Conservation (phyloP, 2,797 vertebrate species). For the Paratrypauchen microcephalus region DNA sequence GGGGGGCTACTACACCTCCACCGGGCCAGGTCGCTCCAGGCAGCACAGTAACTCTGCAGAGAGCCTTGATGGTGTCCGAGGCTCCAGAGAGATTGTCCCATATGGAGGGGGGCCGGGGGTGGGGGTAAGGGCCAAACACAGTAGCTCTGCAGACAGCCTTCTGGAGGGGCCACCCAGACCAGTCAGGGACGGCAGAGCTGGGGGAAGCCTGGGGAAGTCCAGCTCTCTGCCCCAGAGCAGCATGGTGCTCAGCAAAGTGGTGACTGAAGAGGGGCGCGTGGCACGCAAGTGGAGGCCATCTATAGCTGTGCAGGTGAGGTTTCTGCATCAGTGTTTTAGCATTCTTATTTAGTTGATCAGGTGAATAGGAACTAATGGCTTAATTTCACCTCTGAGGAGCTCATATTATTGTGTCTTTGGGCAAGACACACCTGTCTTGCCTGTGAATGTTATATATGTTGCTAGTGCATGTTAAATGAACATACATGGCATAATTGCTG, state of each 20-base stretch:
- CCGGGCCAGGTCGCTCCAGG: constrained; percentile 59
- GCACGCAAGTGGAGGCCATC: constrained; percentile 93
- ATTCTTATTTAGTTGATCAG: background rate
- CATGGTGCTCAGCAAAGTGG: constrained; percentile 82
- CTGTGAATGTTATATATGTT: too few relatives aligned
- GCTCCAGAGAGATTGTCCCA: constrained; percentile 68
- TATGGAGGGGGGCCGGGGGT: constrained; percentile 66
- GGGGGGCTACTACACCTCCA: constrained; percentile 68
- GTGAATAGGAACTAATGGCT: too few relatives aligned
- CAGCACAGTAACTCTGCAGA: constrained; percentile 94
- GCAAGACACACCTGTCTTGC: too few relatives aligned
- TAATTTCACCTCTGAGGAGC: too few relatives aligned
- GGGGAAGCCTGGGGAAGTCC: constrained; percentile 78
- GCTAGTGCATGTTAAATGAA: too few relatives aligned
- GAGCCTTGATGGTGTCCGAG: constrained; percentile 83
- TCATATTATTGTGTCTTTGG: too few relatives aligned
- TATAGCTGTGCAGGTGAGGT: constrained; percentile 92
- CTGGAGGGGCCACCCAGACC: constrained; percentile 74
- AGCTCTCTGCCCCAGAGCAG: constrained; percentile 80
- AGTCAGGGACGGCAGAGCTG: constrained; percentile 57
- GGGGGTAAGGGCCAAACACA: constrained; percentile 82
- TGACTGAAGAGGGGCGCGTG: constrained; percentile 80
- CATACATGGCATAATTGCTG: too few relatives aligned
- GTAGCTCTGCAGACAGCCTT: constrained; percentile 86
- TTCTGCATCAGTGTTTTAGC: background rate